These are phyloP conservation scores for Drosophila albomicans DNA, from an alignment of 1,140 invertebrate species.

Conservation along the genomic window DNA sequence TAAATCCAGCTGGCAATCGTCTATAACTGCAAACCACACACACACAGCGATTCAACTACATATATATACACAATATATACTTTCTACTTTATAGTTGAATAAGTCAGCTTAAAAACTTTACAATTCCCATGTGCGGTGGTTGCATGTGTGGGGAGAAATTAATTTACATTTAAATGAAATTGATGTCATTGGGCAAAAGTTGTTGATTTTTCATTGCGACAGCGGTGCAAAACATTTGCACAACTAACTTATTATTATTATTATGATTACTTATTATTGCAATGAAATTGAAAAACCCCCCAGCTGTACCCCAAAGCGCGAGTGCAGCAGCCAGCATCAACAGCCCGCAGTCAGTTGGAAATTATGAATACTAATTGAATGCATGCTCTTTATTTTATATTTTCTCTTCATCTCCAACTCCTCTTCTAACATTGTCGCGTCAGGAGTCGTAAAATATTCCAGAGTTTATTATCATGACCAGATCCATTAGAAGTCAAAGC, in stretches of 20 bases:
- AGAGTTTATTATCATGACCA: constrained; percentile 26
- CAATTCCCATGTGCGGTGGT: constrained; percentile 6
- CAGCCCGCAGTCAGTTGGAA: not conserved
- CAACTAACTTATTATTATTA: constrained; percentile 33
- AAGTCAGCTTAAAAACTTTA: constrained; percentile 60
- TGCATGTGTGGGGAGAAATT: constrained; percentile 43
- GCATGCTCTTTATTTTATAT: not conserved
- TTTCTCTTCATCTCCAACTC: not conserved
- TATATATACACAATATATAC: constrained; percentile 11
- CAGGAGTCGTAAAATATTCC: not conserved
- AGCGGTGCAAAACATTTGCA: constrained; percentile 32
- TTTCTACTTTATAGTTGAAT: constrained; percentile 31
- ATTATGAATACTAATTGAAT: constrained; percentile 9
- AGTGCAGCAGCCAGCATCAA: constrained; percentile 1
- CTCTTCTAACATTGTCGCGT: not conserved
- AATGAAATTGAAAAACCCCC: constrained; percentile 37
- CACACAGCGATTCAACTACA: not conserved
- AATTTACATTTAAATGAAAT: constrained; percentile 67
- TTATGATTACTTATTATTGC: constrained; percentile 30
- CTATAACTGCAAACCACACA: constrained; percentile 42
- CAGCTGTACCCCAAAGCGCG: not conserved
- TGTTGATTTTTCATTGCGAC: constrained; percentile 30
- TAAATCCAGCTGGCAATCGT: constrained; percentile 48
- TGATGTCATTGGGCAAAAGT: constrained; percentile 45
- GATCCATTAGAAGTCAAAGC: constrained; percentile 20